These are phyloP conservation scores for Pseudomyrmex gracilis DNA, from an alignment of 1,140 invertebrate species.

Conservation along the genomic window DNA sequence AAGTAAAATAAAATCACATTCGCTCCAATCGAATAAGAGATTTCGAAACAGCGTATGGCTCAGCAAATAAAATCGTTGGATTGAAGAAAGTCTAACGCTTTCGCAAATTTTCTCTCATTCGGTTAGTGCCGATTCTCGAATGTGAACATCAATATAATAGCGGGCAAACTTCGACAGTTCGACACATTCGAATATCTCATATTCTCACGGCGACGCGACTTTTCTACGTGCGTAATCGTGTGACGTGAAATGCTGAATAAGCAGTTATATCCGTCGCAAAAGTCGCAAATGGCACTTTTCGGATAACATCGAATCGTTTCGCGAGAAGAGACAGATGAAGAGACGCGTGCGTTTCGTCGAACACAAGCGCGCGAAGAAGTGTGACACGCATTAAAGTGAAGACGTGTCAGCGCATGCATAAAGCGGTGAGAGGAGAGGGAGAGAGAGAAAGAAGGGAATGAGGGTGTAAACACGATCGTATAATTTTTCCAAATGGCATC, in stretches of 20 bases:
- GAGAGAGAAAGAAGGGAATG: background rate
- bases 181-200: conserved; percentile 40
- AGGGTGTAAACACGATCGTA: conserved; percentile 63
- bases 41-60: no score
- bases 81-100: background rate
- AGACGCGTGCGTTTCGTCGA: conserved; percentile 22
- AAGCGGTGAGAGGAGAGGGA: background rate
- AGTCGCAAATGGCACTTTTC: conserved; percentile 40
- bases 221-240: background rate
- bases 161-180: conserved; percentile 36
- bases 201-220: background rate
- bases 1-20: no score
- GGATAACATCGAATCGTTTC: conserved; percentile 26
- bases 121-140: background rate
- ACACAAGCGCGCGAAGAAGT: background rate
- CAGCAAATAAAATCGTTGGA: background rate
- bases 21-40: no score
- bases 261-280: conserved; percentile 28
- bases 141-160: conserved; percentile 15
- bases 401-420: conserved; percentile 67
- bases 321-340: no score
- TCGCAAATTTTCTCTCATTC: background rate
- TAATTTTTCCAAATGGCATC: conserved; percentile 68
- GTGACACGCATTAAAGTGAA: conserved; percentile 63
- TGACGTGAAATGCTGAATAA: conserved; percentile 39